Percentiles rank a stretch among this genome's conserved stretches.
These are phyloP conservation scores for Pangasius larnaudii DNA, from an alignment of 2,797 vertebrate species.

Conservation along the genomic window DNA sequence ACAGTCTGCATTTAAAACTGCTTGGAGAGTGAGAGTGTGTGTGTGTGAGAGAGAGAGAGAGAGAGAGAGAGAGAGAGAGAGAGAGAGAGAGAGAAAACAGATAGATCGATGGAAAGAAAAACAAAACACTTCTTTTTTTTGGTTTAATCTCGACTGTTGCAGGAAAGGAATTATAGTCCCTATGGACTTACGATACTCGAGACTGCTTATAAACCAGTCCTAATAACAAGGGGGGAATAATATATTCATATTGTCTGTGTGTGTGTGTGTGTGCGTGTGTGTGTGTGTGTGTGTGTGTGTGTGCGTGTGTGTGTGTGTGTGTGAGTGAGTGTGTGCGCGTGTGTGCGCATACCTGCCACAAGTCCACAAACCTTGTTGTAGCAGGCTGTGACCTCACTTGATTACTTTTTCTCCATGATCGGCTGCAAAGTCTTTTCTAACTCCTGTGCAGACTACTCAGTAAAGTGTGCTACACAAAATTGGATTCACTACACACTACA, in stretches of 20 bases:
- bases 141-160: slow-evolving; percentile 23
- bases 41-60: background rate
- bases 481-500: slow-evolving; percentile 56
- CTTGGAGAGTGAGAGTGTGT: background rate
- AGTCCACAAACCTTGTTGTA: slow-evolving; percentile 22
- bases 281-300: slow-evolving; percentile 47
- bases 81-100: slow-evolving; percentile 8
- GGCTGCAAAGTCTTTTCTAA: slow-evolving; percentile 45
- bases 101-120: background rate
- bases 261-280: slow-evolving; percentile 38
- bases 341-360: slow-evolving; percentile 3
- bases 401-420: slow-evolving; percentile 46
- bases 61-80: slow-evolving; percentile 2
- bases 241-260: slow-evolving; percentile 35
- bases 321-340: background rate
- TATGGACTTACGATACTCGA: background rate
- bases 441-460: slow-evolving; percentile 39
- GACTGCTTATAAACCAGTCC: slow-evolving; percentile 20
- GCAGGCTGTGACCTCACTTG: slow-evolving; percentile 47
- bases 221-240: slow-evolving; percentile 11
- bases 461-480: slow-evolving; percentile 42
- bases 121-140: slow-evolving; percentile 11
- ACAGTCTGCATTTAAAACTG: slow-evolving; percentile 38
- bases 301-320: slow-evolving; percentile 18
- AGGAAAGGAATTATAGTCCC: slow-evolving; percentile 29